Base-by-base conservation (phyloP, 2,113 vertebrate species). In the Gadus chalcogrammus region DNA sequence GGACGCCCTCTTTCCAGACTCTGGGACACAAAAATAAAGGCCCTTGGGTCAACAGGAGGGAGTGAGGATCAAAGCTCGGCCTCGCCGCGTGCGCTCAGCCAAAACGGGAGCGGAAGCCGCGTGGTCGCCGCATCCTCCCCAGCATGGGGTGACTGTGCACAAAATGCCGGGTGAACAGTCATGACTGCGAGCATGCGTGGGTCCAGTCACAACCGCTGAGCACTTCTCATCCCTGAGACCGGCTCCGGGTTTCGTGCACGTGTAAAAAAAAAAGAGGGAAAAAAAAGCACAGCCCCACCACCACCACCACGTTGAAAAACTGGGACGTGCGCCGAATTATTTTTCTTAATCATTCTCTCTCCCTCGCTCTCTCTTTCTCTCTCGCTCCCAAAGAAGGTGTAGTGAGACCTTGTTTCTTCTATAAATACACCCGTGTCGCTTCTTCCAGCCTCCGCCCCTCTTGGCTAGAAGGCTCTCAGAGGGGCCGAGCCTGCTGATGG, bases 331-430 rank as follows among this genome's bases (percentile, higher is more conserved):
- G 82, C 77, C 85, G 88, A 87, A 87, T 87, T 93, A 85, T 60
- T 82, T 87, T 91, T 89, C 90, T 91, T 92, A 88, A 92, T 92
- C 89, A 91, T 90, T 89, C 91, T 88, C 86, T 89, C 91, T 89
- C 91, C 12, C 42, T 48, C 31, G 0, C 31, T 35, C 31, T 89
- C 91, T 88, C 86, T 89, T 90, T 89, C 91, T 7, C 42, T 48
- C 42, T 48, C 42, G 2, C 42, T 48, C 42, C 87, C 90, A 91
- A 92, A 92, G 42, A 88, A 84, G 89, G 85, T 91, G 88, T 91
- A 90, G 91, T 90, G 87, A 92, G 91, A 90, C 91, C 92, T 91
- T 87, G 88, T 91, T 93, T 92, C 8, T 89, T 90, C 91, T 93
- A 93, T 89, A 92, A 92, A 93, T 92, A 93, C 88, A 89, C 85